A percentile compares a stretch with the other conserved stretches of the same genome.
phyloP scores from a whole-genome alignment of 2,113 vertebrate genomes.

The Neopipo cinnamomea region DNA sequence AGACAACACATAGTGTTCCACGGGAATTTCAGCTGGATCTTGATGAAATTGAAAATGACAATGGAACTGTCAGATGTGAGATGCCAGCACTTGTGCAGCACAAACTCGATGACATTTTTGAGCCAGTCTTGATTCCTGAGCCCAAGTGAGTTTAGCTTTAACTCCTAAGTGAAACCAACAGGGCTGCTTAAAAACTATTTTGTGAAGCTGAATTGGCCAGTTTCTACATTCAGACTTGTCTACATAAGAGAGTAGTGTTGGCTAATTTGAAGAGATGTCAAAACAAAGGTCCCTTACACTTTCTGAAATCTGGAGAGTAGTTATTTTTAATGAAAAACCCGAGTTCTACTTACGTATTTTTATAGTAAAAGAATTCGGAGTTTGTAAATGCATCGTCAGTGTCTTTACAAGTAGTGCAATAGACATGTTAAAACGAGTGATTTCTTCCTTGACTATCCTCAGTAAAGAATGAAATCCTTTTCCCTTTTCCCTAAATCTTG shows the following conservation, averaged over 20 bases:
- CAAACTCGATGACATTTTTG: slow-evolving; percentile 95
- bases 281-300: neutral
- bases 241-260: neutral
- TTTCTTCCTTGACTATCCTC: neutral
- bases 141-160: slow-evolving; percentile 83
- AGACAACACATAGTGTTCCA: slow-evolving; percentile 83
- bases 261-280: neutral
- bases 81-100: slow-evolving; percentile 96
- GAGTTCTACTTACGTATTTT: neutral
- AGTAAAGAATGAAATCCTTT: neutral
- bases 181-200: neutral
- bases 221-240: neutral
- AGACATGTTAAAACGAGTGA: neutral
- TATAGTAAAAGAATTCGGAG: neutral
- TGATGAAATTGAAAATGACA: slow-evolving; percentile 96
- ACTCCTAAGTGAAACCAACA: neutral
- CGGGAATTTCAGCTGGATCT: slow-evolving; percentile 96
- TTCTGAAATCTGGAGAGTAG: neutral
- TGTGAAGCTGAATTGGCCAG: neutral
- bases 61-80: slow-evolving; percentile 84
- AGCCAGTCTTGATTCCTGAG: slow-evolving; percentile 93
- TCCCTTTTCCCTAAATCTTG: neutral
- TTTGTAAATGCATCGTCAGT: neutral
- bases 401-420: neutral
- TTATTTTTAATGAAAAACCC: neutral